Evolutionary conservation across 2,888 invertebrate species (phyloP), one percentile per base, ranked within the genome.

Genomic region (Melanostoma mellinum): DNA sequence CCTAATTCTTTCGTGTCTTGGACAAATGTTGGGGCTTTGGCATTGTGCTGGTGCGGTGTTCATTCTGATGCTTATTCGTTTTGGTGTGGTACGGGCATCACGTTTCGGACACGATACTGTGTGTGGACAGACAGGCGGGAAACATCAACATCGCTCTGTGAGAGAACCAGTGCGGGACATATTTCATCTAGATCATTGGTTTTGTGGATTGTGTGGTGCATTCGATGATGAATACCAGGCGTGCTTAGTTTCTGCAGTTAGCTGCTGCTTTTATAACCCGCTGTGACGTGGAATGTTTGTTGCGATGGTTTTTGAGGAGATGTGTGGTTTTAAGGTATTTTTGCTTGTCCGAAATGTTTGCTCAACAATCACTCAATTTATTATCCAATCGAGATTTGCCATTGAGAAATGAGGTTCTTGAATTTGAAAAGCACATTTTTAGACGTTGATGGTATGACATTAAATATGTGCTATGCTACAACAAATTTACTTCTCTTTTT

Each of bases 1-100:
- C 75, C 68, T 68, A 74, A 56, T 79, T 73, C 46, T 65, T 65
- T 63, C 9, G 40, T 61, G 68, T 65, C 44, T 61, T 52, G 48
- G 68, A 20, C 42, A 69, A 69, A 63, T 9, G 36, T 38, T 52
- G 33, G 73, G 30, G n/a, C 56, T 61, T 20, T 60, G 65, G 53
- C 63, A 36, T 8, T 73, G 60, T 2, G 33, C 5, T 48, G 35
- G 10, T 72, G 44, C 10, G 50, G 6, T 48, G 48, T 2, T 32
- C 50, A 40, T 44, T 44, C 8, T 60, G 40, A 50, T 52, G 63
- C 30, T 56, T 63, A 58, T 71, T 71, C 44, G 63, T 44, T 65
- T 35, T 46, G 8, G 20, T 61, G 58, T 58, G 52, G 56, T 42
- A 40, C 50, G 20, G 42, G 50, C 20, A 20, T 20, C 46, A 58